These are phyloP conservation scores for Zootoca vivipara DNA, from an alignment of 2,113 vertebrate species.

Conservation along the genomic window DNA sequence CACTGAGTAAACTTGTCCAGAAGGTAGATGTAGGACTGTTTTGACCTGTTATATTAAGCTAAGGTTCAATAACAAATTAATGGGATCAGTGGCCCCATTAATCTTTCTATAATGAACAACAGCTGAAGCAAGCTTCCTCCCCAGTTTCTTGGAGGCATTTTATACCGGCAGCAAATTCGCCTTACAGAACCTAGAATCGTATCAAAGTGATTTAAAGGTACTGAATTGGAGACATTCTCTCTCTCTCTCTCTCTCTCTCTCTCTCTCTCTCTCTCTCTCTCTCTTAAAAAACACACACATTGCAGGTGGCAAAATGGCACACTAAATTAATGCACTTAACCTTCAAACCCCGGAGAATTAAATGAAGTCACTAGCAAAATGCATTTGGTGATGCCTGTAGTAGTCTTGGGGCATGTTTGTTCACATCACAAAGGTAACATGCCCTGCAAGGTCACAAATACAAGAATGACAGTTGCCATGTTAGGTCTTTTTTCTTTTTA, in stretches of 20 bases:
- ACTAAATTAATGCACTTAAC: slow-evolving; percentile 28
- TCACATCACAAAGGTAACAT: neutral
- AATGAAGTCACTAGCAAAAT: slow-evolving; percentile 4
- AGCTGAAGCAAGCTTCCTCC: slow-evolving; percentile 48
- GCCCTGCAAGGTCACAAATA: neutral
- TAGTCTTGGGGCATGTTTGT: slow-evolving; percentile 24
- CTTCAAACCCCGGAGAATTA: slow-evolving; percentile 14
- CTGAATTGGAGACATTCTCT: slow-evolving; percentile 38
- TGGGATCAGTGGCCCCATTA: slow-evolving; percentile 67
- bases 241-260: neutral
- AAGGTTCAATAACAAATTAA: slow-evolving; percentile 70
- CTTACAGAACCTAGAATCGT: slow-evolving; percentile 55
- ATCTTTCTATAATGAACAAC: slow-evolving; percentile 63
- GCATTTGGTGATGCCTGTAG: neutral
- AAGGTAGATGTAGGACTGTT: slow-evolving; percentile 43
- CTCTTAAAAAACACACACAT: too few species aligned
- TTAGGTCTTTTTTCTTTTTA: neutral
- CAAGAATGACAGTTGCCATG: neutral
- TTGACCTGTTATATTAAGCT: slow-evolving; percentile 41
- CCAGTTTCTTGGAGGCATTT: slow-evolving; percentile 59
- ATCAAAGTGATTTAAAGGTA: slow-evolving; percentile 66
- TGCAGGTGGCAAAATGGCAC: slow-evolving; percentile 22
- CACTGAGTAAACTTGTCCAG: slow-evolving; percentile 47
- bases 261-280: neutral
- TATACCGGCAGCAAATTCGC: slow-evolving; percentile 56